Conservation (phyloP, 1,140 invertebrate genomes). For the Nasonia giraulti region DNA sequence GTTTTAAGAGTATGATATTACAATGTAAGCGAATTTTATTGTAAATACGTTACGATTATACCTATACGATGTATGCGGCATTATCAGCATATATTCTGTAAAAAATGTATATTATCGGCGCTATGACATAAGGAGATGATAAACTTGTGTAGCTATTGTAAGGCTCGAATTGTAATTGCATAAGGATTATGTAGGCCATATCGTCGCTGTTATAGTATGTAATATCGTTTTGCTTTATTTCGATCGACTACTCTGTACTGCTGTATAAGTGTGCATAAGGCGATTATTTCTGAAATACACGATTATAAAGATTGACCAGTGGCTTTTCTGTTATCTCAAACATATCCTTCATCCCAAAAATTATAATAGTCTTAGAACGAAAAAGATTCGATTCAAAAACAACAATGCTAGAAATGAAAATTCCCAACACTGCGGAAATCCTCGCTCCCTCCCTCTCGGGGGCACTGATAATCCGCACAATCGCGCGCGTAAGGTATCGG, state of each 20-base stretch:
- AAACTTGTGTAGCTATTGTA: background rate
- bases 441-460: too few relatives aligned
- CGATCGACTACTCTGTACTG: conserved; percentile 39
- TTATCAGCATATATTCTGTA: conserved; percentile 34
- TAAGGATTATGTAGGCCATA: background rate
- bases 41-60: conserved; percentile 11
- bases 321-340: background rate
- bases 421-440: too few relatives aligned
- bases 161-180: conserved; percentile 17
- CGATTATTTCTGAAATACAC: conserved; percentile 62
- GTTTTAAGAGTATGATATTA: background rate
- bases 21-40: background rate
- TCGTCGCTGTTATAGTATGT: conserved; percentile 21
- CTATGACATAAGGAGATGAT: background rate
- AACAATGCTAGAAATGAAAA: background rate
- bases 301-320: conserved; percentile 46
- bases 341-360: background rate
- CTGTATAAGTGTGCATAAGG: conserved; percentile 64
- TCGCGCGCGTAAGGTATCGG: too few relatives aligned
- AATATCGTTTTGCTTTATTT: conserved; percentile 22
- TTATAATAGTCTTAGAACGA: too few relatives aligned
- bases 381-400: too few relatives aligned
- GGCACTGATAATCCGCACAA: too few relatives aligned
- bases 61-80: background rate
- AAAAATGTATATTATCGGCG: conserved; percentile 44